Percentiles rank a stretch among this genome's conserved stretches.
These are phyloP conservation scores for Philereme vetulata DNA, from an alignment of 2,888 invertebrate species.

Conservation along the genomic window DNA sequence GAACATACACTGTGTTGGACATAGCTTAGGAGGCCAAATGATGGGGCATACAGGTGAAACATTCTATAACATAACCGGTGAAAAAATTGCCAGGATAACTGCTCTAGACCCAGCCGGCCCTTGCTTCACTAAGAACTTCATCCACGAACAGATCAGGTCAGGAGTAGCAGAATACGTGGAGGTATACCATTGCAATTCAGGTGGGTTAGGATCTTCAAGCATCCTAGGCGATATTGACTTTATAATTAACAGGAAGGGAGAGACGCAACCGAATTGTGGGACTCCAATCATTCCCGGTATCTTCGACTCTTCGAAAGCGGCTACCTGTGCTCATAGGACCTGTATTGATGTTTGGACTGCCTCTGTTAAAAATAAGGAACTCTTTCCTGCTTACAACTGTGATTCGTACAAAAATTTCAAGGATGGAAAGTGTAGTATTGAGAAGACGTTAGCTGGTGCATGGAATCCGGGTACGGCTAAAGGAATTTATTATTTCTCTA, in stretches of 20 bases:
- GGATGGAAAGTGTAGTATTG: conserved; percentile 46
- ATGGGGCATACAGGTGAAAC: conserved; percentile 33
- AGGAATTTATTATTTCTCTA: conserved; percentile 58
- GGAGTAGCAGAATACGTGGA: conserved; percentile 76
- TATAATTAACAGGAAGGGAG: conserved; percentile 76
- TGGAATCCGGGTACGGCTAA: conserved; percentile 59
- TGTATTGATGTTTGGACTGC: conserved; percentile 59
- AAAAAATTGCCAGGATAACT: conserved; percentile 37
- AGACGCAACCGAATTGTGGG: conserved; percentile 77
- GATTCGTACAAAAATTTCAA: conserved; percentile 43
- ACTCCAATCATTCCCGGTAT: conserved; percentile 58
- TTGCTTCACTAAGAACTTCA: conserved; percentile 35
- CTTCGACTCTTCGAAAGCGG: conserved; percentile 57
- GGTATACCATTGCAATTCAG: conserved; percentile 76
- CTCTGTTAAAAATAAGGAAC: conserved; percentile 51
- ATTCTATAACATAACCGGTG: conserved; percentile 30
- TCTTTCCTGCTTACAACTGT: conserved; percentile 56
- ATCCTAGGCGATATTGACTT: conserved; percentile 73
- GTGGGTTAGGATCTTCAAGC: conserved; percentile 58
- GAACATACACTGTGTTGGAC: conserved; percentile 42
- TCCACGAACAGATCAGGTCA: conserved; percentile 57
- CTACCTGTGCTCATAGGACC: conserved; percentile 59
- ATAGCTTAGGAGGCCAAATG: conserved; percentile 45
- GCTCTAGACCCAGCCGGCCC: conserved; percentile 42
- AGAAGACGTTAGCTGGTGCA: conserved; percentile 56